Percentiles rank a stretch among this genome's conserved stretches.
phyloP scores from a whole-genome alignment of 2,113 vertebrate species.

The Aythya baeri region DNA sequence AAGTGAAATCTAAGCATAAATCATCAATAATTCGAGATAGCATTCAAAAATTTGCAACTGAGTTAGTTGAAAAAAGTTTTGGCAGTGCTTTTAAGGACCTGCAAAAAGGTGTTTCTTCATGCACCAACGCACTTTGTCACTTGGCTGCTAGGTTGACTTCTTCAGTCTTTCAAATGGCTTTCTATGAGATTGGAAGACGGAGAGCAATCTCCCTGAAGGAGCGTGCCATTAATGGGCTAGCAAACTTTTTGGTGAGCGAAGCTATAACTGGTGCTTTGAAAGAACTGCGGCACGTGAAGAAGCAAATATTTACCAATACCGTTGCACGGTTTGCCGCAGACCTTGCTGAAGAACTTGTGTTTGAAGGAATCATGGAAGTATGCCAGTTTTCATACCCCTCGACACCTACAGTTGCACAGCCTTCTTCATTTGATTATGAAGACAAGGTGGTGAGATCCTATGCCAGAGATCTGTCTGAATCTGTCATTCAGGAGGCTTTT shows the following conservation, averaged over 20 bases:
- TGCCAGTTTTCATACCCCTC: constrained; percentile 95
- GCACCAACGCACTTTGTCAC: constrained; percentile 92
- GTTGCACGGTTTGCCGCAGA: constrained; percentile 91
- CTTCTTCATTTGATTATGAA: constrained; percentile 84
- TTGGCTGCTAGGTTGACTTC: constrained; percentile 92
- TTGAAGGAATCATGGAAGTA: constrained; percentile 98
- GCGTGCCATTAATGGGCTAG: constrained; percentile 89
- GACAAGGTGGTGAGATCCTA: constrained; percentile 90
- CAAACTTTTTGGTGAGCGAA: constrained; percentile 90
- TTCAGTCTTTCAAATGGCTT: constrained; percentile 95
- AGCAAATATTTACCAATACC: constrained; percentile 92
- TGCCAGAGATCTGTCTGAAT: constrained; percentile 94
- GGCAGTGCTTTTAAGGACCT: constrained; percentile 93
- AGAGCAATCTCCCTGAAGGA: constrained; percentile 88
- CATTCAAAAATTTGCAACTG: constrained; percentile 93
- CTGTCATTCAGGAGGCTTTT: constrained; percentile 97
- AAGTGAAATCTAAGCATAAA: constrained; percentile 81
- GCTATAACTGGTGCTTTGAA: constrained; percentile 90
- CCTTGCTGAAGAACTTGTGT: constrained; percentile 94
- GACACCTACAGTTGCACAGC: constrained; percentile 80
- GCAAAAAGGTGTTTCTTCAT: constrained; percentile 92
- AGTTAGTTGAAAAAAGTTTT: constrained; percentile 94
- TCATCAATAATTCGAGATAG: constrained; percentile 87
- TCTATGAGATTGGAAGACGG: constrained; percentile 93
- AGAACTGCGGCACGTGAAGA: constrained; percentile 90